These are phyloP conservation scores for Eurosta solidaginis DNA, from an alignment of 1,140 invertebrate species.

Conservation along the genomic window DNA sequence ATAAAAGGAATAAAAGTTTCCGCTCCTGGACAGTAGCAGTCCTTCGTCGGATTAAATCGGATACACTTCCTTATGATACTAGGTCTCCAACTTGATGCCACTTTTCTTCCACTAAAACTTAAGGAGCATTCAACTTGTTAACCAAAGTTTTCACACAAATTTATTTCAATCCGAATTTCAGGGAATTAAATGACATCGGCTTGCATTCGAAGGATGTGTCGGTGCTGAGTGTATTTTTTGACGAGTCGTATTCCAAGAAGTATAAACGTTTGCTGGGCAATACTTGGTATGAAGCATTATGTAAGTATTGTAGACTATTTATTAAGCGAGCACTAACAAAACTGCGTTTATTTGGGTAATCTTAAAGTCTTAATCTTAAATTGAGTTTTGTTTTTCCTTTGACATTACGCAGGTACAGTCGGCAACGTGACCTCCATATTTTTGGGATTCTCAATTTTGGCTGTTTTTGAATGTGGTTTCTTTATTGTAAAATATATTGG, in stretches of 20 bases:
- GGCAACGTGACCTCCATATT: slow-evolving; percentile 57
- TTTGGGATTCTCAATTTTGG: slow-evolving; percentile 56
- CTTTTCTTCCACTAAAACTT: too few species aligned
- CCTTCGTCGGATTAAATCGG: too few species aligned
- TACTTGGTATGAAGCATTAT: slow-evolving; percentile 33
- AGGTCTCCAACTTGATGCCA: too few species aligned
- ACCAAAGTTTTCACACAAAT: background rate
- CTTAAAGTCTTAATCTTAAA: background rate
- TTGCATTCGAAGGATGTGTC: slow-evolving; percentile 1
- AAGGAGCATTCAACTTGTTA: too few species aligned
- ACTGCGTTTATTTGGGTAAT: background rate
- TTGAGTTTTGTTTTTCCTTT: background rate
- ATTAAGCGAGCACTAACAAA: background rate
- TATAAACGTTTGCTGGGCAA: slow-evolving; percentile 32
- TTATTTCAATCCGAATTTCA: background rate
- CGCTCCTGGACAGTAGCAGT: too few species aligned
- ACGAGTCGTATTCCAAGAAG: slow-evolving; percentile 18
- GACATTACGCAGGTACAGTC: slow-evolving; percentile 46
- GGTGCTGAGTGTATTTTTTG: slow-evolving; percentile 29
- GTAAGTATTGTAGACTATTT: too few species aligned
- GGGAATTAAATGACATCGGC: background rate
- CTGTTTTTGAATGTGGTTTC: slow-evolving; percentile 54
- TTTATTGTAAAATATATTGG: slow-evolving; percentile 37
- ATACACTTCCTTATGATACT: too few species aligned
- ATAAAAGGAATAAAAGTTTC: too few species aligned